Evolutionary conservation across 2,888 invertebrate species (phyloP), one percentile per base, ranked within the genome.

Genomic region (Axea sp.): DNA sequence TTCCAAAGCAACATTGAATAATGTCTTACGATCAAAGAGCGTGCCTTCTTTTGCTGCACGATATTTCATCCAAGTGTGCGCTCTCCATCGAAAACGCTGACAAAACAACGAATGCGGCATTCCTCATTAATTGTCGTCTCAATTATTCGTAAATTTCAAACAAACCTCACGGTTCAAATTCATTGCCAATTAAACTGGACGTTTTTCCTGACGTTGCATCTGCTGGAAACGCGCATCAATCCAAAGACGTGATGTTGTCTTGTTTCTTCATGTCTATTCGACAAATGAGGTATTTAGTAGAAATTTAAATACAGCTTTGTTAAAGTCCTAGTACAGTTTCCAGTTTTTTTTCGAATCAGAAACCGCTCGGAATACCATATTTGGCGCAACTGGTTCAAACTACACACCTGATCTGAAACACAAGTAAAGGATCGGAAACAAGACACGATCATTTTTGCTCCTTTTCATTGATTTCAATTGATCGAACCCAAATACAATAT

Each of bases 1-100:
- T 71, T 57, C 60, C 73, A 65, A 65, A 39, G 60, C 73, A 47
- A 68, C 73, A 35, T 73, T 68, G 62, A 73, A 73, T 72, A 72
- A 65, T 72, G 72, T 35, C 39, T 30, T 35, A 6, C 51, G 51
- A 65, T 65, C 49, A 28, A 31, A 22, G 47, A 57, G 57, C 49
- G 49, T 37, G 37, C 33, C 51, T 72, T 51, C 49, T 72, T 73
- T 59, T 24, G 31, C 62, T 33, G 49, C 33, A 28, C 49, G 55
- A 62, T 71, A 55, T 62, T 55, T 71, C 55, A 68, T 68, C 43
- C 33, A 28, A 35, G 19, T 9, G 19, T 11, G 35, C 30, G 41
- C 49, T 4, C 39, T 5, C 5, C 26, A 12, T 15, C 53, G 17
- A 43, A 51, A 64, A 39, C 15, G 7, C 14, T 11, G 12, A 33